Evolutionary conservation across 2,113 vertebrate species (phyloP).

Genomic region (Oryctolagus cuniculus): DNA sequence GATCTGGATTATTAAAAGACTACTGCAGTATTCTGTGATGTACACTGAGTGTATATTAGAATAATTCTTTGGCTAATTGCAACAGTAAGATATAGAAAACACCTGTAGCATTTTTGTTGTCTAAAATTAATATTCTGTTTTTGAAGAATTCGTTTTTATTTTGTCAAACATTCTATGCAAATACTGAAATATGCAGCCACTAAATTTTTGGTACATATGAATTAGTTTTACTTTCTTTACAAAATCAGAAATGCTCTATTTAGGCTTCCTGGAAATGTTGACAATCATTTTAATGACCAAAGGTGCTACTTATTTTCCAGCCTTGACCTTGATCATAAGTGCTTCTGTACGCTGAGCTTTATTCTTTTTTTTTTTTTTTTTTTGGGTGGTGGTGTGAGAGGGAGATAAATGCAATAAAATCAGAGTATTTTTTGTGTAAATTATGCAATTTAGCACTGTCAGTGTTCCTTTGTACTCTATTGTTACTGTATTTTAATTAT

Average conservation of each 20-base stretch:
- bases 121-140: constrained; percentile 41
- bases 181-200: constrained; percentile 79
- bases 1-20: constrained; percentile 13
- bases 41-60: neutral
- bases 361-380: neutral
- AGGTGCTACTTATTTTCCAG: constrained; percentile 88
- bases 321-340: constrained; percentile 77
- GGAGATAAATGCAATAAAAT: constrained; percentile 55
- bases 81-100: constrained; percentile 37
- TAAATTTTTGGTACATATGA: constrained; percentile 72
- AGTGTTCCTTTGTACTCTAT: constrained; percentile 76
- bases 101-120: constrained; percentile 50
- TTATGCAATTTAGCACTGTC: constrained; percentile 81
- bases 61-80: constrained; percentile 44
- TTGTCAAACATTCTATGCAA: constrained; percentile 85
- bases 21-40: constrained; percentile 15
- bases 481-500: constrained; percentile 81
- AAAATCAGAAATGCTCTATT: constrained; percentile 81
- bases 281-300: constrained; percentile 85
- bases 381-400: neutral
- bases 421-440: constrained; percentile 77
- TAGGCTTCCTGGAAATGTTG: constrained; percentile 80
- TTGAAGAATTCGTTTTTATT: constrained; percentile 63
- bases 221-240: constrained; percentile 81
- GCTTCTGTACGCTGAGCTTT: constrained; percentile 70